Evolutionary conservation across 1,140 invertebrate genomes (phyloP).

Genomic region (Papilio machaon): DNA sequence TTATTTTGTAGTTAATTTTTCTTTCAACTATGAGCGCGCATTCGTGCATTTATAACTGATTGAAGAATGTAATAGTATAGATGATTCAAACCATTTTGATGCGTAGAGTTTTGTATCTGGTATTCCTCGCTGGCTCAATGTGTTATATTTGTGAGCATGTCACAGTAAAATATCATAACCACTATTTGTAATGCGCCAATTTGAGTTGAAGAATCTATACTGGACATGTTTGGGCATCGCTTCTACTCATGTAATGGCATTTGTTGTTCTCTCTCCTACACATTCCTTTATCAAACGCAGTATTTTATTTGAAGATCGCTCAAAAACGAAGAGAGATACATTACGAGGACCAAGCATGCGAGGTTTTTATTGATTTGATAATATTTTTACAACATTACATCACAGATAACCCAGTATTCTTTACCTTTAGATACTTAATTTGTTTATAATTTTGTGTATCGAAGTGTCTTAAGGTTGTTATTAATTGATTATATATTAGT

Average conservation of each 20-base stretch:
- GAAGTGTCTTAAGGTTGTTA: slow-evolving; percentile 34
- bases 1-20: slow-evolving; percentile 65
- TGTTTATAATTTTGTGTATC: slow-evolving; percentile 24
- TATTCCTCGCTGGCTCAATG: too few relatives aligned
- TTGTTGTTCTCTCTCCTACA: slow-evolving; percentile 56
- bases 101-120: neutral
- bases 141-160: too few relatives aligned
- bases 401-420: slow-evolving; percentile 40
- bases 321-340: slow-evolving; percentile 50
- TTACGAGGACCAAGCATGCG: slow-evolving; percentile 53
- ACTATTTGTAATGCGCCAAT: neutral
- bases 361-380: slow-evolving; percentile 38
- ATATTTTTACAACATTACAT: slow-evolving; percentile 21
- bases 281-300: slow-evolving; percentile 59
- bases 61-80: neutral
- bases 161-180: neutral
- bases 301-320: slow-evolving; percentile 43
- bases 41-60: slow-evolving; percentile 71
- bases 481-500: slow-evolving; percentile 16
- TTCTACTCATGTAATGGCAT: slow-evolving; percentile 45
- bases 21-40: slow-evolving; percentile 49
- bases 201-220: neutral
- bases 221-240: slow-evolving; percentile 17
- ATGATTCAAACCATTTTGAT: slow-evolving; percentile 29
- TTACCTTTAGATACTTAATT: slow-evolving; percentile 33